A percentile compares a stretch with the other conserved stretches of the same genome.
phyloP scores from a whole-genome alignment of 2,888 invertebrate genomes.

The Diplolepis rosae region DNA sequence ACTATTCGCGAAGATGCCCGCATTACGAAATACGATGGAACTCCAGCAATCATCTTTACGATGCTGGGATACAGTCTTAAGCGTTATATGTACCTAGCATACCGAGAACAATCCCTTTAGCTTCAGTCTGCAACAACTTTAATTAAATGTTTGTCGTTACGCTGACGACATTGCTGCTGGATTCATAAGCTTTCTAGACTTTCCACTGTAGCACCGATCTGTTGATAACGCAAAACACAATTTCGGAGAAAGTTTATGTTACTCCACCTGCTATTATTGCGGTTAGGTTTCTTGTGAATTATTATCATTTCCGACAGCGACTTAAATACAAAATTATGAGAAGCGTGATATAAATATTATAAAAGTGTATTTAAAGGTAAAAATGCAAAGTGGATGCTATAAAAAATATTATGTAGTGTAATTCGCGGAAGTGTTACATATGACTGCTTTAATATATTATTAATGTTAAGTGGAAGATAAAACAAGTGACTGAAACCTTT shows the following conservation, averaged over 20 bases:
- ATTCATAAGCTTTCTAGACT: slow-evolving; percentile 13
- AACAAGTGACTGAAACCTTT: too few relatives aligned
- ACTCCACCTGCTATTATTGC: neutral
- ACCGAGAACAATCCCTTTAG: slow-evolving; percentile 51
- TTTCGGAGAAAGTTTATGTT: neutral
- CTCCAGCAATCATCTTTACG: slow-evolving; percentile 69
- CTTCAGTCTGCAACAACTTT: slow-evolving; percentile 49
- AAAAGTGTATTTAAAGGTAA: neutral
- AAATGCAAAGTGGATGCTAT: too few relatives aligned
- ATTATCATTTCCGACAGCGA: neutral
- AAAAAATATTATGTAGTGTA: too few relatives aligned
- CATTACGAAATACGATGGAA: slow-evolving; percentile 67
- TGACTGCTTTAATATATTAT: too few relatives aligned
- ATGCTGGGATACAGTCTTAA: slow-evolving; percentile 55
- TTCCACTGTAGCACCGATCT: neutral
- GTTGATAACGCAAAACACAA: neutral
- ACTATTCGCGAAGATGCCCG: slow-evolving; percentile 70
- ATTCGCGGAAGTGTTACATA: too few relatives aligned
- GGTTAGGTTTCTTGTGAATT: neutral
- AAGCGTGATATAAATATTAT: neutral
- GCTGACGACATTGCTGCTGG: slow-evolving; percentile 35
- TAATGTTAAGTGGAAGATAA: too few relatives aligned
- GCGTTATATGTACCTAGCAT: slow-evolving; percentile 53
- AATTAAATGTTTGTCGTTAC: slow-evolving; percentile 57
- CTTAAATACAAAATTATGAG: neutral